These are phyloP conservation scores for Limnothrissa miodon DNA, from an alignment of 2,113 vertebrate species.

Conservation along the genomic window DNA sequence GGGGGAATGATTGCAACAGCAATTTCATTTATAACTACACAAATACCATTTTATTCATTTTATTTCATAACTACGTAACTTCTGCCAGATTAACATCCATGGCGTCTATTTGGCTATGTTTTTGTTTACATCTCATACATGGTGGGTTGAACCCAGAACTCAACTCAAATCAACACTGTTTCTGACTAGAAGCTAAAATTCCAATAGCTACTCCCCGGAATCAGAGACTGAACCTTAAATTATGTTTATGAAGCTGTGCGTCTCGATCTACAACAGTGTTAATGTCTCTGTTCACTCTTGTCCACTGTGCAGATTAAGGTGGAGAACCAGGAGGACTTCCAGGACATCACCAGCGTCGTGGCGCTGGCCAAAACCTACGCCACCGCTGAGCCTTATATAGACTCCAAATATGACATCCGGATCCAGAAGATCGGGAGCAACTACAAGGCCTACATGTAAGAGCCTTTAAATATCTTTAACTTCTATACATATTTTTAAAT, in stretches of 20 bases:
- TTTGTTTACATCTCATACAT: no score
- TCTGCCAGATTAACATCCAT: no score
- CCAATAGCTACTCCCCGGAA: background rate
- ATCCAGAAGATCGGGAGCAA: constrained; percentile 98
- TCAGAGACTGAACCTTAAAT: background rate
- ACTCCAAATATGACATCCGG: constrained; percentile 95
- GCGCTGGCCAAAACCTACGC: constrained; percentile 92
- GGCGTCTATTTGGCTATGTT: no score
- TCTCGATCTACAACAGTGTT: background rate
- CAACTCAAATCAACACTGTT: background rate
- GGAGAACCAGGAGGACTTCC: constrained; percentile 91
- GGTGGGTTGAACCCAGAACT: background rate
- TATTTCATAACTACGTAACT: no score
- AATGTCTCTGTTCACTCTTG: constrained; percentile 20
- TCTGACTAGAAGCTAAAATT: no score
- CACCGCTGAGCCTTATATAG: constrained; percentile 87
- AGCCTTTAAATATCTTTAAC: no score
- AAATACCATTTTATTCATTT: no score
- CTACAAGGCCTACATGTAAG: constrained; percentile 99
- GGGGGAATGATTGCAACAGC: no score
- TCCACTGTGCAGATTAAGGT: constrained; percentile 83
- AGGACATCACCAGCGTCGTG: constrained; percentile 93
- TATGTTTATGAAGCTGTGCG: background rate
- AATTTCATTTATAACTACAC: no score
- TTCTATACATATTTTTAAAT: no score